Conservation (phyloP, 2,797 vertebrate species). For the Balearica regulorum region DNA sequence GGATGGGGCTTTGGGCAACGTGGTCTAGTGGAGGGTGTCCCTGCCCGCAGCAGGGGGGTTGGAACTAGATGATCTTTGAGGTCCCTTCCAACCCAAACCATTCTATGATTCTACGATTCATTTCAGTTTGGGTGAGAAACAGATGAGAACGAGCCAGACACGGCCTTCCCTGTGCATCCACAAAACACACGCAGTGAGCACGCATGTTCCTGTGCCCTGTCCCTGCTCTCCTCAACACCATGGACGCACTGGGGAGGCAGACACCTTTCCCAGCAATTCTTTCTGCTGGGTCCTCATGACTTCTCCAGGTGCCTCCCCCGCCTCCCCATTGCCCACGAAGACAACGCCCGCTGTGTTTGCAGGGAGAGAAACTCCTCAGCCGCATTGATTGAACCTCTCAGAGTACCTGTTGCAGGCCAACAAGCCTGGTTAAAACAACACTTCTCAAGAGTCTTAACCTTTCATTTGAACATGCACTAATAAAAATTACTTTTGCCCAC, state of each 20-base stretch:
- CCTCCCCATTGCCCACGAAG: not conserved
- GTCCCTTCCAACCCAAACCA: no score
- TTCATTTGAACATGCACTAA: not conserved
- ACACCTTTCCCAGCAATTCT: not conserved
- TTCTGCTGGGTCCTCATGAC: not conserved
- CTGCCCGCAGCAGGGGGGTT: no score
- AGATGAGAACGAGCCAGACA: not conserved
- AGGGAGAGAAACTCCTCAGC: not conserved
- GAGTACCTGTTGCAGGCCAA: not conserved
- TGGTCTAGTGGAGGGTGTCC: no score
- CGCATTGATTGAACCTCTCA: not conserved
- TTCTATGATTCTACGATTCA: no score
- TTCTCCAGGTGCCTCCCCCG: not conserved
- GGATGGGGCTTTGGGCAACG: no score
- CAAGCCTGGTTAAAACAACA: not conserved
- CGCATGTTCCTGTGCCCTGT: fast-evolving
- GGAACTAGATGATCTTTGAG: no score
- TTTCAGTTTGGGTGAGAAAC: not conserved
- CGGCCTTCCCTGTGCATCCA: not conserved
- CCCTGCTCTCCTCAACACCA: not conserved
- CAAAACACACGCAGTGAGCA: not conserved
- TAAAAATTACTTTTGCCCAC: not conserved
- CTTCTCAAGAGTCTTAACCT: not conserved
- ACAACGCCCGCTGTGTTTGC: fast-evolving
- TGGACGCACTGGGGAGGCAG: not conserved